A percentile compares a stretch with the other conserved stretches of the same genome.
phyloP scores from a whole-genome alignment of 2,113 vertebrate genomes.

The Ardeotis arabs region DNA sequence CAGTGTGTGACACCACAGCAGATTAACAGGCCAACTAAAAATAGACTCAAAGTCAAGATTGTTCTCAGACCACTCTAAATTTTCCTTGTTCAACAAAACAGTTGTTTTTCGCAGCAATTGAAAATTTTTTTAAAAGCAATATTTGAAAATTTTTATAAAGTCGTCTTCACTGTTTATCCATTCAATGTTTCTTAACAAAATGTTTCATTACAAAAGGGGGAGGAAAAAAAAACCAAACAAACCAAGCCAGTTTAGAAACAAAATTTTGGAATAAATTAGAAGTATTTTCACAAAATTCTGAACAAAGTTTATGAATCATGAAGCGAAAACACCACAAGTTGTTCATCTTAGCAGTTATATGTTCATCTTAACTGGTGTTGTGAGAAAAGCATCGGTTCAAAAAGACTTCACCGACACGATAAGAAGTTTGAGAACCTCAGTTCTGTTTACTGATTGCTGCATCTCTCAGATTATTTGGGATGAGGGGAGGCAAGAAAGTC shows the following conservation, averaged over 20 bases:
- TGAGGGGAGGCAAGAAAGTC: not conserved
- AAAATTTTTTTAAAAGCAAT: not conserved
- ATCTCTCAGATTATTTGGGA: not conserved
- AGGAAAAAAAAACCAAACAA: not conserved
- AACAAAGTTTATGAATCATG: not conserved
- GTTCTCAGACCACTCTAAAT: not conserved
- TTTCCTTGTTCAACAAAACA: not conserved
- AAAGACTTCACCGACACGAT: not conserved
- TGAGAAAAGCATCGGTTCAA: not conserved
- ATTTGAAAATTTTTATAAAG: not conserved
- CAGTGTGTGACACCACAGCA: not conserved
- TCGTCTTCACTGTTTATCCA: not conserved
- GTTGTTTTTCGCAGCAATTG: not conserved
- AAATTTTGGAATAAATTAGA: not conserved
- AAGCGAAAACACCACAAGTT: not conserved
- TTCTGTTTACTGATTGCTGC: not conserved
- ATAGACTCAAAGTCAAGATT: not conserved
- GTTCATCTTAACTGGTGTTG: rapidly evolving
- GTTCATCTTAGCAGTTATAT: not conserved
- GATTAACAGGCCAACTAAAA: not conserved
- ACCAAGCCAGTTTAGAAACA: not conserved
- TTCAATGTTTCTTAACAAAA: not conserved
- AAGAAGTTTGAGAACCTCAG: not conserved
- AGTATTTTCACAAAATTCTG: not conserved
- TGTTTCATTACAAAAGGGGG: too few relatives aligned